phyloP scores from a whole-genome alignment of 2,797 vertebrate genomes.

The Gambusia yucatana region DNA sequence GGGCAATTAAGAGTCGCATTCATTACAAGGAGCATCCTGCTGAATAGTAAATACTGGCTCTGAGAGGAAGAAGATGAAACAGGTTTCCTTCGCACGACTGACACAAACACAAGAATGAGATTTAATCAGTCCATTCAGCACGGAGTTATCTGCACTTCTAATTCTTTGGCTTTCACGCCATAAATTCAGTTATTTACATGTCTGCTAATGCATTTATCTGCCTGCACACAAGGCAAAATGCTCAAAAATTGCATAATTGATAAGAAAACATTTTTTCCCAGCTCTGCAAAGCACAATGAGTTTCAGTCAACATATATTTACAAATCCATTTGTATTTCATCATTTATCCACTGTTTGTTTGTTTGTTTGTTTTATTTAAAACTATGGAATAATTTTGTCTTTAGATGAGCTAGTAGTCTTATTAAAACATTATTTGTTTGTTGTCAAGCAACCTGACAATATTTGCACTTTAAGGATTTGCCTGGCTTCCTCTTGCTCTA shows the following conservation, averaged over 20 bases:
- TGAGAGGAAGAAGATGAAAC: constrained; percentile 60
- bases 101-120: constrained; percentile 53
- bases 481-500: background rate
- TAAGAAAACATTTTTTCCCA: background rate
- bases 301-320: background rate
- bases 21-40: constrained; percentile 63
- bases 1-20: constrained; percentile 75
- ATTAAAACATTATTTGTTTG: background rate
- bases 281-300: background rate
- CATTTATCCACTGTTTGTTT: background rate
- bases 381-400: background rate
- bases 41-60: constrained; percentile 65
- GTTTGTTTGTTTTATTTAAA: background rate
- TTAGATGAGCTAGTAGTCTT: background rate
- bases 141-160: constrained; percentile 46
- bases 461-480: background rate
- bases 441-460: background rate
- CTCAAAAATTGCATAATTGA: constrained; percentile 14
- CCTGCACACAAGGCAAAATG: constrained; percentile 22
- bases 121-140: constrained; percentile 64
- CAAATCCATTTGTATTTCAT: background rate
- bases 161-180: constrained; percentile 37
- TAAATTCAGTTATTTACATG: constrained; percentile 38
- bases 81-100: constrained; percentile 51
- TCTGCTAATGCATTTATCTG: constrained; percentile 25